A percentile compares a stretch with the other conserved stretches of the same genome.
phyloP scores from a whole-genome alignment of 1,140 invertebrate species.

The Bombus superbus region DNA sequence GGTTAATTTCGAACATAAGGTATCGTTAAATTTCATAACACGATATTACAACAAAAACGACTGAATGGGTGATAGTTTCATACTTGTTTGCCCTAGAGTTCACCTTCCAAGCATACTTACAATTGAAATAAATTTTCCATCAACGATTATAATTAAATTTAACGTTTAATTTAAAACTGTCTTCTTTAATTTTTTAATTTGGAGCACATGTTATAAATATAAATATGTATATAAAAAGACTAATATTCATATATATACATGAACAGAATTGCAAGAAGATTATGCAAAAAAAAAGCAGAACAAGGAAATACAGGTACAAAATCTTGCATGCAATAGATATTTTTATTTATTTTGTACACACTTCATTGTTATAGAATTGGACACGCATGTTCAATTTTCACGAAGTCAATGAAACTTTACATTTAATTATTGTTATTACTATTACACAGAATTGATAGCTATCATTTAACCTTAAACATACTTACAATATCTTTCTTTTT shows the following conservation, averaged over 20 bases:
- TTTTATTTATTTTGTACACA: neutral
- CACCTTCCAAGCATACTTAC: neutral
- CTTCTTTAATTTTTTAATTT: neutral
- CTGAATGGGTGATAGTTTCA: neutral
- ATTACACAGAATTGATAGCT: no score
- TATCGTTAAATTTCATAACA: neutral
- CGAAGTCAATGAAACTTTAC: neutral
- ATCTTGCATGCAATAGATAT: neutral
- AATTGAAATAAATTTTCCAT: no score
- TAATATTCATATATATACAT: neutral
- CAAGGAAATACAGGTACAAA: neutral
- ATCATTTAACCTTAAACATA: neutral
- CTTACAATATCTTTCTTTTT: neutral
- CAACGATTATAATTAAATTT: neutral
- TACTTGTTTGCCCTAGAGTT: no score
- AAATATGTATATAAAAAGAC: neutral
- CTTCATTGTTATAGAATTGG: constrained; percentile 17
- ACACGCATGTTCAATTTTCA: neutral
- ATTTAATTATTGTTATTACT: no score
- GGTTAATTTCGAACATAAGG: no score
- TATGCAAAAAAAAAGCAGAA: neutral
- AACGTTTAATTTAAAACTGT: neutral
- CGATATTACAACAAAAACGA: neutral
- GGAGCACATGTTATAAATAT: neutral
- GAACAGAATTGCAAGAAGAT: neutral